Evolutionary conservation across 2,113 vertebrate species (phyloP).

Genomic region (Hymenochirus boettgeri): DNA sequence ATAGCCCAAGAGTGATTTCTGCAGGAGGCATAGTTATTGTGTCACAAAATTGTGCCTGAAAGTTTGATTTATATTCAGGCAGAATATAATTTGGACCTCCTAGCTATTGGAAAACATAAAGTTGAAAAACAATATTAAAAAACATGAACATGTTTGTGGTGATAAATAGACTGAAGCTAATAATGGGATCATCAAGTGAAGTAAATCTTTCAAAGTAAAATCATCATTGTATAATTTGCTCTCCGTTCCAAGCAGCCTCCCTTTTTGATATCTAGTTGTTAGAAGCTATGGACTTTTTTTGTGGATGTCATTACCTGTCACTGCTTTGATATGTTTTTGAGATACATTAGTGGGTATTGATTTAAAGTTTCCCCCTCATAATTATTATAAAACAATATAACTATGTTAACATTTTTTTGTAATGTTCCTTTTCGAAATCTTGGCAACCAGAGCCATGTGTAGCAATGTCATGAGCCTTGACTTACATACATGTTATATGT

Average conservation of each 20-base stretch:
- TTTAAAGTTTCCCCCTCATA: neutral
- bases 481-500: no score
- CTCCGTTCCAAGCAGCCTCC: conserved; percentile 10
- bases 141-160: conserved; percentile 26
- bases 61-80: conserved; percentile 36
- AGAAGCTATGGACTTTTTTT: conserved; percentile 26
- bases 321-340: neutral
- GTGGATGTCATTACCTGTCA: conserved; percentile 7
- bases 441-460: no score
- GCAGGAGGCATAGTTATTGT: conserved; percentile 35
- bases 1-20: conserved; percentile 36
- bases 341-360: neutral
- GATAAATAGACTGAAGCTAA: conserved; percentile 36
- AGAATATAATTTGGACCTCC: conserved; percentile 40
- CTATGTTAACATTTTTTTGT: no score
- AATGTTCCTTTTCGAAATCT: no score
- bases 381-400: neutral
- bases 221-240: conserved; percentile 38
- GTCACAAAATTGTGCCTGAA: conserved; percentile 24
- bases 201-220: conserved; percentile 42
- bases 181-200: conserved; percentile 37
- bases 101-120: conserved; percentile 41
- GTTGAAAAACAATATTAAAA: conserved; percentile 40
- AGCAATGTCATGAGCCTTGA: no score
- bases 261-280: conserved; percentile 23